A percentile compares a stretch with the other conserved stretches of the same genome.
phyloP scores from a whole-genome alignment of 37 sponge, comb jelly and placozoan species.

The Halichondria panicea region DNA sequence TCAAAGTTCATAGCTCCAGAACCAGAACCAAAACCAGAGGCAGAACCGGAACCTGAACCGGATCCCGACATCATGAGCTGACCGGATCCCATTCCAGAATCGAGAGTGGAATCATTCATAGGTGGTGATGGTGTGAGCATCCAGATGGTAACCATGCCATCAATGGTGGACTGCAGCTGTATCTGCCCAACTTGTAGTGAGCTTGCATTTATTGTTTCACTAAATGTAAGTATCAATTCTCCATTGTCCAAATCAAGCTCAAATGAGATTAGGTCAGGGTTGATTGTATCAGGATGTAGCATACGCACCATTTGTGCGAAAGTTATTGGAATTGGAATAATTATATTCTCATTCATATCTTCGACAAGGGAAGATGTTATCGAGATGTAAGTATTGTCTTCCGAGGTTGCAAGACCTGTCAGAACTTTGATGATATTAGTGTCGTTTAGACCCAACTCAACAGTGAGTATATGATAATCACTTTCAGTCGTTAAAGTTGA shows the following conservation, averaged over 20 bases:
- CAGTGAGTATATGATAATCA: constrained; percentile 67
- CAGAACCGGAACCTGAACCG: constrained; percentile 12
- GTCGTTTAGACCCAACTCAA: constrained; percentile 72
- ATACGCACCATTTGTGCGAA: constrained; percentile 44
- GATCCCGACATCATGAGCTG: not conserved
- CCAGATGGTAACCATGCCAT: constrained; percentile 28
- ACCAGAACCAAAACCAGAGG: constrained; percentile 4
- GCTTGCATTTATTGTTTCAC: constrained; percentile 78
- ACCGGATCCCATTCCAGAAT: not conserved
- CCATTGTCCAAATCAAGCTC: constrained; percentile 66
- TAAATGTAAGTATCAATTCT: constrained; percentile 59
- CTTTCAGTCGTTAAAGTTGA: not conserved
- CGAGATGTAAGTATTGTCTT: constrained; percentile 73
- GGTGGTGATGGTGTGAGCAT: constrained; percentile 9
- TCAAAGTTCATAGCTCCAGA: not conserved
- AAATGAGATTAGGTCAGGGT: constrained; percentile 64
- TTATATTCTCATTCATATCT: constrained; percentile 78
- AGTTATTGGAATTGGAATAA: constrained; percentile 44
- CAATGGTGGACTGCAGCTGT: constrained; percentile 20
- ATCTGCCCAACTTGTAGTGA: constrained; percentile 60
- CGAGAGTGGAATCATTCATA: not conserved
- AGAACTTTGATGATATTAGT: constrained; percentile 79
- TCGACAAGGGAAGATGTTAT: constrained; percentile 45
- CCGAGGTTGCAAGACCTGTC: constrained; percentile 68
- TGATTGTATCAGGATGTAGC: constrained; percentile 48